Percentiles rank a stretch among this genome's conserved stretches.
These are phyloP conservation scores for Drosophila arawakana DNA, from an alignment of 1,140 invertebrate genomes.

Conservation along the genomic window DNA sequence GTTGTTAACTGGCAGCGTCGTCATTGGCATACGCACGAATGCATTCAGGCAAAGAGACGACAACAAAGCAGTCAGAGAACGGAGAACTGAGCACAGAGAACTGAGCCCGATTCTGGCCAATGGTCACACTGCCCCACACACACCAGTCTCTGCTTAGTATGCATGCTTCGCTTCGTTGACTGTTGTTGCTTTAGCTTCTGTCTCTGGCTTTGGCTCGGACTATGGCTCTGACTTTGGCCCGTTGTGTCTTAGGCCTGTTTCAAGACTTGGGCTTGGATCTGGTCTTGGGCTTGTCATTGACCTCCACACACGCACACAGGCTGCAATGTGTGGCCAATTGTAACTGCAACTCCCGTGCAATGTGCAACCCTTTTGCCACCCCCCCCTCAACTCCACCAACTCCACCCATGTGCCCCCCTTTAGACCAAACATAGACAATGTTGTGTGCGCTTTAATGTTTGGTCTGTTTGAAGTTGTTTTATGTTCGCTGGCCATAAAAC, in stretches of 20 bases:
- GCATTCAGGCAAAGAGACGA: slow-evolving; percentile 39
- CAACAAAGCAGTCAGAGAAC: neutral
- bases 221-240: slow-evolving; percentile 4
- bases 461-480: slow-evolving; percentile 61
- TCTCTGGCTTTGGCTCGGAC: slow-evolving; percentile 2
- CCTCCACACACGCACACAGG: slow-evolving; percentile 52
- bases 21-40: slow-evolving; percentile 79
- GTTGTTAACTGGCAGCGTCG: slow-evolving; percentile 78
- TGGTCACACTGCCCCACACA: slow-evolving; percentile 54
- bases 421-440: slow-evolving; percentile 63
- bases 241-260: slow-evolving; percentile 31
- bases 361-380: neutral
- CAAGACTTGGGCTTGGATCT: slow-evolving; percentile 24
- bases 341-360: slow-evolving; percentile 70
- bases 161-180: slow-evolving; percentile 77
- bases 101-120: slow-evolving; percentile 35
- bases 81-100: slow-evolving; percentile 19
- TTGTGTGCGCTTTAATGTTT: slow-evolving; percentile 73
- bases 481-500: slow-evolving; percentile 61
- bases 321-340: slow-evolving; percentile 54
- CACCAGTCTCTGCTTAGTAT: slow-evolving; percentile 63
- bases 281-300: slow-evolving; percentile 69
- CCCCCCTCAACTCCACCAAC: too few species aligned
- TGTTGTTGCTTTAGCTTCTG: slow-evolving; percentile 37
- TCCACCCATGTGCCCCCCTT: neutral